Percentiles rank a stretch among this genome's conserved stretches.
Evolutionary conservation across 2,797 vertebrate genomes (phyloP).

Genomic region (Syndactyla subalaris): DNA sequence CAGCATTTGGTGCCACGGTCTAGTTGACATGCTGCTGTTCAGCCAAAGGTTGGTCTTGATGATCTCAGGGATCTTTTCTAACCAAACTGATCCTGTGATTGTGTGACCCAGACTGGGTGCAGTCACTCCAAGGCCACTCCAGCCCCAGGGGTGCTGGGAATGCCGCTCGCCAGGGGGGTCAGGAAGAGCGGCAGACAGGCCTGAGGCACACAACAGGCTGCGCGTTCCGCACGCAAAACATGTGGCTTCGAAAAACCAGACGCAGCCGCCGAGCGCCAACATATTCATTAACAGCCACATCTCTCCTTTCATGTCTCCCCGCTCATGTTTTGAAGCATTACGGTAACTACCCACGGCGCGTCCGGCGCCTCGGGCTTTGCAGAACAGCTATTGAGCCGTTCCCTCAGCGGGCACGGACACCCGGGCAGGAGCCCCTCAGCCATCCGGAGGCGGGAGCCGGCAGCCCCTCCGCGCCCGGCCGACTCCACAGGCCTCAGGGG

Average conservation of each 20-base stretch:
- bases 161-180: background rate
- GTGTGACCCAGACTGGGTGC: background rate
- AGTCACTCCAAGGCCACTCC: background rate
- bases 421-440: background rate
- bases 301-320: background rate
- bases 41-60: background rate
- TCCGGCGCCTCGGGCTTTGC: background rate
- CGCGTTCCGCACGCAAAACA: background rate
- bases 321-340: background rate
- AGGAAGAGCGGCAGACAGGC: background rate
- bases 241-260: background rate
- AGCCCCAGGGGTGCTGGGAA: too few relatives aligned
- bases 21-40: background rate
- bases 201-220: background rate
- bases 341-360: background rate
- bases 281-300: background rate
- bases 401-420: background rate
- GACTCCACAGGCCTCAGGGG: too few relatives aligned
- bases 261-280: background rate
- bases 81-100: too few relatives aligned
- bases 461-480: rapidly evolving
- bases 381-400: background rate
- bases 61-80: background rate
- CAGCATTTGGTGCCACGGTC: background rate
- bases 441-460: background rate